Base-by-base conservation (phyloP, 2,888 invertebrate genomes). In the Gordius sp. region DNA sequence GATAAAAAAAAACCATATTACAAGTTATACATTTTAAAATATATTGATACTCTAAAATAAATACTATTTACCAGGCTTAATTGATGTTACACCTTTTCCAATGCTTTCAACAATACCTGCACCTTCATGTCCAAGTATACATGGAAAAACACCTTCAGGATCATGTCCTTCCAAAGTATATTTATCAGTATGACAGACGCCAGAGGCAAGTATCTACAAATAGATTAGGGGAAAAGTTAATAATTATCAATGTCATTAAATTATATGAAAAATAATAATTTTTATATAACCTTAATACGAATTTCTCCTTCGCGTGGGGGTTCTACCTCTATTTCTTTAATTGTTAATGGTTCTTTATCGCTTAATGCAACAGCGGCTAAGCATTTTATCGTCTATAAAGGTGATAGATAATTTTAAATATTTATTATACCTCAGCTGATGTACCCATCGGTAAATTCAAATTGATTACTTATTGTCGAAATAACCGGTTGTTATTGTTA, bases 341-440 rank as follows among this genome's bases (percentile, higher is more conserved):
- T 76, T 1, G 77, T 75, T 26, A 97, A 73, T 2, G 86, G 82
- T 65, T 83, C 76, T 62, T 86, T 86, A 57, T 84, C 78, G 64
- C 78, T 81, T 93, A 93, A 97, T 2, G 93, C 91, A 20, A 97
- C 84, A 1, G 91, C 93, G 24, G 97, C 97, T 66, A 76, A 77
- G 69, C 93, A 97, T 64, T 76, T 79, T 62, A 97, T 91, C 54
- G n/a, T 47, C 20, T 33, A 33, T 33, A 33, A 33, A 33, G n/a
- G n/a, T 33, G 39, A 33, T 13, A 33, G n/a, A 33, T 13, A 13
- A 33, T 33, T 33, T 8, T 33, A 33, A 33, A 13, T 33, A 33
- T 33, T 13, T 33, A 33, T 33, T 33, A 33, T 13, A 33, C 39
- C 39, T n/a, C n/a, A n/a, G n/a, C n/a, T n/a, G n/a, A n/a, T n/a